Conservation (phyloP, 1,140 invertebrate species). For the Drosophila novamexicana region DNA sequence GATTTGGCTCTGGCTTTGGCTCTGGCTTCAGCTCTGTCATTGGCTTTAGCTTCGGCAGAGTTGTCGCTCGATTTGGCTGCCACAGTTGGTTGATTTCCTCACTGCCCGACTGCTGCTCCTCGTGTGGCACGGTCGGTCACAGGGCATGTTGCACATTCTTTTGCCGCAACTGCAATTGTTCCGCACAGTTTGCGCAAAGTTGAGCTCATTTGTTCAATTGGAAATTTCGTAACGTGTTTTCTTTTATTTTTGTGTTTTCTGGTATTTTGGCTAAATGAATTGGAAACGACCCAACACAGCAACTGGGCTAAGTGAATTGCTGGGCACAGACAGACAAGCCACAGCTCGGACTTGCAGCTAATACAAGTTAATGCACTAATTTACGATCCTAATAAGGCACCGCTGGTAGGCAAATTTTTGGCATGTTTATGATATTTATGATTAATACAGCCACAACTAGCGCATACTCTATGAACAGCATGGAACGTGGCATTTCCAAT, state of each 20-base stretch:
- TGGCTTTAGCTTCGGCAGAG: constrained; percentile 42
- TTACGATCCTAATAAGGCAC: constrained; percentile 60
- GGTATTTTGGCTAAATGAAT: constrained; percentile 57
- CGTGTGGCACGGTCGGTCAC: constrained; percentile 16
- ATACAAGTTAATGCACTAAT: constrained; percentile 26
- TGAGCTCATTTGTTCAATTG: constrained; percentile 59
- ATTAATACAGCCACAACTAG: constrained; percentile 13
- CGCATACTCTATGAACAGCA: background rate
- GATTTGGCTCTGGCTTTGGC: constrained; percentile 33
- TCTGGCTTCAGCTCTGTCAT: constrained; percentile 48
- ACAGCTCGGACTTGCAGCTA: constrained; percentile 18
- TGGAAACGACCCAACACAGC: constrained; percentile 22
- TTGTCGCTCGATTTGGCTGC: constrained; percentile 74
- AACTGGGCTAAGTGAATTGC: constrained; percentile 45
- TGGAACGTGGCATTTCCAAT: constrained; percentile 30
- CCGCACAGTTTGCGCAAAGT: constrained; percentile 73
- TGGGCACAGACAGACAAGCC: constrained; percentile 9
- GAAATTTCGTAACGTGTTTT: constrained; percentile 13
- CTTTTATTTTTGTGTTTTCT: constrained; percentile 6
- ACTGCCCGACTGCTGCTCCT: background rate
- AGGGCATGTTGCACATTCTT: constrained; percentile 71
- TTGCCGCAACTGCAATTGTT: constrained; percentile 72
- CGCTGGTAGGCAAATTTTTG: constrained; percentile 40
- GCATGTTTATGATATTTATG: constrained; percentile 45
- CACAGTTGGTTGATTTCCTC: constrained; percentile 25